Evolutionary conservation across 2,797 vertebrate species (phyloP).

Genomic region (Chromis chromis): DNA sequence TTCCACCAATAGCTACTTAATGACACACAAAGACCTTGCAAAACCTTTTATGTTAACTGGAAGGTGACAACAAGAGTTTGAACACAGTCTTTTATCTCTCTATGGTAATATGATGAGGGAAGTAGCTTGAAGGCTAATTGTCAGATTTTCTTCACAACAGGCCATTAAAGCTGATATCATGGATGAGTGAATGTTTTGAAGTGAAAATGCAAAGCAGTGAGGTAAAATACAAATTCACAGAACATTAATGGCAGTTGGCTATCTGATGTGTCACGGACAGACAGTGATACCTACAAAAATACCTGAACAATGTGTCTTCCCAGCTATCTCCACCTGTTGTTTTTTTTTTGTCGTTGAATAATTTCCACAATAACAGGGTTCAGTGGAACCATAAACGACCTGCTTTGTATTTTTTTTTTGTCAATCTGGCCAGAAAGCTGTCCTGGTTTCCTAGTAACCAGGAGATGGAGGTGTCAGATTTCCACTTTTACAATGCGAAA

Average conservation of each 20-base stretch:
- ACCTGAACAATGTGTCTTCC: slow-evolving; percentile 17
- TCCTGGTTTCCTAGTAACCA: slow-evolving; percentile 50
- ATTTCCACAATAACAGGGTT: slow-evolving; percentile 10
- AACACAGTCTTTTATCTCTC: background rate
- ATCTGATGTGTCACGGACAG: background rate
- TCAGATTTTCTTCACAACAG: background rate
- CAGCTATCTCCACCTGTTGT: slow-evolving; percentile 5
- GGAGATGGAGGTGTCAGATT: slow-evolving; percentile 61
- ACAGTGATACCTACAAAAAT: background rate
- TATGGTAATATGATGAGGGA: slow-evolving; percentile 2
- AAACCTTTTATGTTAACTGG: background rate
- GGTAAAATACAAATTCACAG: background rate
- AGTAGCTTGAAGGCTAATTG: background rate
- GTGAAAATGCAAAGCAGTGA: background rate
- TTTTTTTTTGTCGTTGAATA: slow-evolving; percentile 8
- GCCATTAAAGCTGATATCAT: background rate
- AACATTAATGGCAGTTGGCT: background rate
- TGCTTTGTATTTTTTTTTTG: slow-evolving; percentile 16
- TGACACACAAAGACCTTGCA: background rate
- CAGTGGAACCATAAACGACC: slow-evolving; percentile 5
- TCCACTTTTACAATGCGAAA: slow-evolving; percentile 52
- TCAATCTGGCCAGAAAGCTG: slow-evolving; percentile 29
- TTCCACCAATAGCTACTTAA: background rate
- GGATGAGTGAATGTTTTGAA: background rate
- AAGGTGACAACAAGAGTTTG: background rate